phyloP scores from a whole-genome alignment of 2,888 invertebrate genomes.

The Plagodis dolabraria region DNA sequence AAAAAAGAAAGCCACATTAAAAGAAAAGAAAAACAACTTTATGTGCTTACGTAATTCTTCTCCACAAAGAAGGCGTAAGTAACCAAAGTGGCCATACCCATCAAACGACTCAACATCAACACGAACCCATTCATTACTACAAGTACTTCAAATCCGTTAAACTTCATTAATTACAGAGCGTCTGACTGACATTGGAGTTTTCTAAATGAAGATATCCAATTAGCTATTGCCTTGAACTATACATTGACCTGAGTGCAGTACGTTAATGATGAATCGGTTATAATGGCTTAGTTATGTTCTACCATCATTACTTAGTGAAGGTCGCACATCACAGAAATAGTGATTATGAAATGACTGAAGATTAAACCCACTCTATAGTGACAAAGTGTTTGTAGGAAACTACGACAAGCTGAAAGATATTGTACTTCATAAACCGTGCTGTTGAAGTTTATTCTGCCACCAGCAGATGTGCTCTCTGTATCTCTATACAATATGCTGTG shows the following conservation, averaged over 20 bases:
- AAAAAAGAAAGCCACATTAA: no score
- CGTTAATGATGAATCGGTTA: constrained; percentile 27
- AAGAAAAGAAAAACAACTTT: no score
- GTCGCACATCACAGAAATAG: constrained; percentile 8
- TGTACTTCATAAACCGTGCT: no score
- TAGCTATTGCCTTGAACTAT: constrained; percentile 52
- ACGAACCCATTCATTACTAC: constrained; percentile 7
- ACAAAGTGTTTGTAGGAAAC: no score
- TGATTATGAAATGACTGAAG: constrained; percentile 12
- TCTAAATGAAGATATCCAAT: constrained; percentile 37
- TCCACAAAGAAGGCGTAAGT: not conserved
- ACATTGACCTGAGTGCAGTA: constrained; percentile 28
- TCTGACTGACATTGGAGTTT: constrained; percentile 29
- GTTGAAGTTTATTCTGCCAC: no score
- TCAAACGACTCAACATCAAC: not conserved
- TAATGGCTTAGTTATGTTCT: constrained; percentile 45
- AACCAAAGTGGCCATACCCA: not conserved
- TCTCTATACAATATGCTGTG: no score
- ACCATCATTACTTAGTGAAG: constrained; percentile 18
- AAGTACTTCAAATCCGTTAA: not conserved
- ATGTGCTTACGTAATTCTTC: not conserved
- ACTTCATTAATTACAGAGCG: constrained; percentile 23
- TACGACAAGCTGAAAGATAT: no score
- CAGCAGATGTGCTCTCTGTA: no score
- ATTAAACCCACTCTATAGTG: not conserved